These are phyloP conservation scores for Camptogramma bilineatum DNA, from an alignment of 2,888 invertebrate genomes.

Conservation along the genomic window DNA sequence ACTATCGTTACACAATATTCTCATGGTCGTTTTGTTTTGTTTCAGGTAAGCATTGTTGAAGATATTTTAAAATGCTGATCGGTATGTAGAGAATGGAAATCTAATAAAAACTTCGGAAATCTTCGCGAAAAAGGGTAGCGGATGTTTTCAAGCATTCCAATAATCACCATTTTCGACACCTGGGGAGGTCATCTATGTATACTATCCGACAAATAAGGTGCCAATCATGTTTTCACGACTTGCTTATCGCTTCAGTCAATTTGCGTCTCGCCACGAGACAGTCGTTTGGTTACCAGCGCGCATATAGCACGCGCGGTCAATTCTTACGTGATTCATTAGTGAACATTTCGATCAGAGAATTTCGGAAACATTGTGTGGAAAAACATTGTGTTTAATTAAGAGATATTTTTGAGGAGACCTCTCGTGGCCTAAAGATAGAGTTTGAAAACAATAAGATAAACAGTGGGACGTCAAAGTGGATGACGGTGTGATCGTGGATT, in stretches of 20 bases:
- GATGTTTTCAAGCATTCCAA: conserved; percentile 1
- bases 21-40: conserved; percentile 13
- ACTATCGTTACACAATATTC: neutral
- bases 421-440: conserved; percentile 8
- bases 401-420: neutral
- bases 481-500: conserved; percentile 46
- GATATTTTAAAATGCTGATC: conserved; percentile 1
- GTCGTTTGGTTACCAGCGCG: conserved; percentile 41
- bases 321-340: neutral
- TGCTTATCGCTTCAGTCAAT: conserved; percentile 35
- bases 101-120: neutral
- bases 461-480: conserved; percentile 35
- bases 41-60: conserved; percentile 29
- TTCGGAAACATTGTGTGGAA: conserved; percentile 3
- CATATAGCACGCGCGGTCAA: conserved; percentile 47
- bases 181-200: conserved; percentile 21
- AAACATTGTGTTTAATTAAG: neutral
- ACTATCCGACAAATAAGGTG: conserved; percentile 27
- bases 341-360: neutral
- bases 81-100: conserved; percentile 7
- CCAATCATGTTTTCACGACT: conserved; percentile 34
- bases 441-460: conserved; percentile 34
- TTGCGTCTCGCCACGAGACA: conserved; percentile 33
- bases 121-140: conserved; percentile 6
- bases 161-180: conserved; percentile 4